Evolutionary conservation across 2,797 vertebrate genomes (phyloP).

Genomic region (Lepus oiostolus): DNA sequence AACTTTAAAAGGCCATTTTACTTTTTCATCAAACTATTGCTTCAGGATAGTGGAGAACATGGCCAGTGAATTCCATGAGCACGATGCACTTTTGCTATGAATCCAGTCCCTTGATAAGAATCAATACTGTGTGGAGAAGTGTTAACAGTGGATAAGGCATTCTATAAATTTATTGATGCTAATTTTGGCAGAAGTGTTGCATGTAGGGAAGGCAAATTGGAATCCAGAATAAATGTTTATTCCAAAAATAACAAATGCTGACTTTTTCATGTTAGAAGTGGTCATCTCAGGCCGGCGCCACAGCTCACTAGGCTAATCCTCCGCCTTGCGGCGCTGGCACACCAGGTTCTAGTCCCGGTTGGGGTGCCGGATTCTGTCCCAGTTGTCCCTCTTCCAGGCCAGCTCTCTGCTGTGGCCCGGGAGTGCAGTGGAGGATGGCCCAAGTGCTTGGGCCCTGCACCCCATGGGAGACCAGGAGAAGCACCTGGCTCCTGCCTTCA

Average conservation of each 20-base stretch:
- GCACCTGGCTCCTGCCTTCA: no score
- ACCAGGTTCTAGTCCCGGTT: no score
- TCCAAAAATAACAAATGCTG: not conserved
- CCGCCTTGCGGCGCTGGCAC: no score
- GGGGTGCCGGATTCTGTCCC: no score
- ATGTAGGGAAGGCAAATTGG: not conserved
- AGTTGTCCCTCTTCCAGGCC: no score
- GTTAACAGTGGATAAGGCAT: not conserved
- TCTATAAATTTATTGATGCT: not conserved
- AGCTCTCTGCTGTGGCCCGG: no score
- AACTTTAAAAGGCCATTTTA: not conserved
- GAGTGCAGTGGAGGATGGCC: no score
- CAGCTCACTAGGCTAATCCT: no score
- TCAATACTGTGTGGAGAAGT: not conserved
- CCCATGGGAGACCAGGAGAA: no score
- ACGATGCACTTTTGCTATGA: not conserved
- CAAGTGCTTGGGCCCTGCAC: no score
- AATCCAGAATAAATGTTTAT: not conserved
- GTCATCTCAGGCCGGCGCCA: not conserved
- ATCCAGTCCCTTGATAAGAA: not conserved
- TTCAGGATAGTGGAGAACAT: not conserved
- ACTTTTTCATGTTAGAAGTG: not conserved
- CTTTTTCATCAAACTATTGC: not conserved
- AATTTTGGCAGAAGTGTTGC: not conserved
- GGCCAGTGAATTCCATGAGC: not conserved